Conservation (phyloP, 2,797 vertebrate species). For the Artibeus lituratus region DNA sequence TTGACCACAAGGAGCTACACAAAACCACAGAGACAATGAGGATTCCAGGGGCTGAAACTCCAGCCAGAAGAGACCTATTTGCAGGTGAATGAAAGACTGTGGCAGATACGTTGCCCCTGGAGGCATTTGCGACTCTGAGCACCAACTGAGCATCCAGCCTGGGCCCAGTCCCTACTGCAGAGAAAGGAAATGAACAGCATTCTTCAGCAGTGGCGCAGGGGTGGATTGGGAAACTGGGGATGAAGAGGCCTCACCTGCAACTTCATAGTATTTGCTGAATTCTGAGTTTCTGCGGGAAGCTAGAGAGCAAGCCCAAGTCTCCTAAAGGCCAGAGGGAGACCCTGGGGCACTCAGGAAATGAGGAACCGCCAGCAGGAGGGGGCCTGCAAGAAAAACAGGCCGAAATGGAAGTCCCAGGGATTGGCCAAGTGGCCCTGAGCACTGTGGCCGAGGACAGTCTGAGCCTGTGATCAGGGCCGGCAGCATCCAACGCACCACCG, state of each 20-base stretch:
- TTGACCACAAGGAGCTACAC: not conserved
- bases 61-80: not conserved
- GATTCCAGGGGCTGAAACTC: not conserved
- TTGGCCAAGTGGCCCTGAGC: not conserved
- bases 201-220: not conserved
- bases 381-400: not conserved
- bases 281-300: not conserved
- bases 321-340: not conserved
- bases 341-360: not conserved
- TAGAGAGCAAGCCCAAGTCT: not conserved
- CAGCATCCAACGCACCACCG: rapidly evolving
- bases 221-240: not conserved
- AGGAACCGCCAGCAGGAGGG: not conserved
- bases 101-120: not conserved
- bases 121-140: not conserved
- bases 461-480: no score
- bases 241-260: not conserved
- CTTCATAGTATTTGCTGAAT: not conserved
- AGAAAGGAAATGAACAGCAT: no score
- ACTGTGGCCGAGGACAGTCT: no score
- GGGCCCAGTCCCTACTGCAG: no score
- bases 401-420: no score
- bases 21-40: not conserved
- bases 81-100: not conserved
- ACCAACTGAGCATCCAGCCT: no score